Base-by-base conservation (phyloP, 2,113 vertebrate species). In the cattle (Bos taurus) region DNA sequence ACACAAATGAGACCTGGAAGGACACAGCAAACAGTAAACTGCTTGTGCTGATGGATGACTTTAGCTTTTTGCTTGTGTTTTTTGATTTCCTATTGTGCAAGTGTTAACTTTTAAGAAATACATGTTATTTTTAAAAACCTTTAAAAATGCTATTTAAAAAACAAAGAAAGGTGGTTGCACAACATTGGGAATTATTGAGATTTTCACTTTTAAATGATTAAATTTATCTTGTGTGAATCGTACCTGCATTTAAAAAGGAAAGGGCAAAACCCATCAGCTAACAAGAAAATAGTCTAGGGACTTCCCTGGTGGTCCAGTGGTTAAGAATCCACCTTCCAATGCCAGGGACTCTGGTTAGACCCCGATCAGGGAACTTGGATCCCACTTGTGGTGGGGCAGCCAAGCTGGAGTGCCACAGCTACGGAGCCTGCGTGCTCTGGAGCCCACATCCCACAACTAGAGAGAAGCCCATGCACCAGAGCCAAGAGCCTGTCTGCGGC, bases 271-370 rank as follows among this genome's bases (percentile, higher is more conserved):
- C 95, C 95, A 97, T 88, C 98, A 97, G 98, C 97, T 98, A 98
- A 98, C 87, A 98, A 98, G 98, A 98, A 98, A 98, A 98, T 95
- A 92, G 98, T 95, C 90, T 90, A 19, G 97, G 25, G 74, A 46
- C 13, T 78, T 46, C 43, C 25, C 40, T 16, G 23, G 74, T 46
- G 74, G 74, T 74, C 36, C 36, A 74, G 67, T 23, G 67, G 67
- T 74, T 74, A 74, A 74, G 36, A 13, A 40, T 74, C 36, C 36
- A 74, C 36, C 67, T 40, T 74, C 67, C n/a, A 25, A 6, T 25
- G 67, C 36, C 33, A 74, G 67, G 10, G 36, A 40, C 67, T 25
- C 21, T 40, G n/a, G 67, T 40, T 40, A 40, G 19, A 74, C 10
- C 36, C 67, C 1, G 0, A 40, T 74, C 67, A 74, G 67, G 67